A percentile compares a stretch with the other conserved stretches of the same genome.
Evolutionary conservation across 1,140 invertebrate species (phyloP).

Genomic region (Rhizoglyphus robini): DNA sequence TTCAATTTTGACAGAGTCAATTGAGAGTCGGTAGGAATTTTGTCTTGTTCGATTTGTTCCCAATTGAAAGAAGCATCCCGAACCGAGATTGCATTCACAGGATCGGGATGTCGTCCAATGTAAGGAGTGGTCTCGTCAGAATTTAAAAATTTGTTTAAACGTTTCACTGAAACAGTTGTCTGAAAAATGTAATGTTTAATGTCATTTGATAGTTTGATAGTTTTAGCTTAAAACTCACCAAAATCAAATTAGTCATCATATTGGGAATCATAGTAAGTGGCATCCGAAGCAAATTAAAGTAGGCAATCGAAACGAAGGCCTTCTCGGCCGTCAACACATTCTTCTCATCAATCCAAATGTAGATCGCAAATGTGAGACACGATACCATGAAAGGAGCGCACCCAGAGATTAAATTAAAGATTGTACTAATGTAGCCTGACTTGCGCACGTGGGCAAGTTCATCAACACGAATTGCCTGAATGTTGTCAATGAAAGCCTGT

Average conservation of each 20-base stretch:
- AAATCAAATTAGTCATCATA: too few relatives aligned
- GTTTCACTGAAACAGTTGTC: conserved; percentile 33
- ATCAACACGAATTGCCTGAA: too few relatives aligned
- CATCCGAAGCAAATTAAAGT: conserved; percentile 61
- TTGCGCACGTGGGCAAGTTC: too few relatives aligned
- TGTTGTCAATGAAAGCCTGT: too few relatives aligned
- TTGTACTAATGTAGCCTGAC: too few relatives aligned
- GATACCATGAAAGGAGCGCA: conserved; percentile 26
- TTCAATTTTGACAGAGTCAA: conserved; percentile 52
- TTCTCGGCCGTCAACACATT: conserved; percentile 92
- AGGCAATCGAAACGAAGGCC: conserved; percentile 77
- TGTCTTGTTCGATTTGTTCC: conserved; percentile 23
- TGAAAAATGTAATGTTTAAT: conserved; percentile 33
- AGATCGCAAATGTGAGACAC: conserved; percentile 65
- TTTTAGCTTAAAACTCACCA: conserved; percentile 13
- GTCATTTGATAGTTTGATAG: conserved; percentile 31
- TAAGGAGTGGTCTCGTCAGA: conserved; percentile 29
- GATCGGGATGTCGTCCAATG: conserved; percentile 27
- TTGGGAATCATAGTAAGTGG: conserved; percentile 37
- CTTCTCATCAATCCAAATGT: conserved; percentile 57
- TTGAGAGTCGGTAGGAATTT: background rate
- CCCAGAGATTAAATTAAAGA: too few relatives aligned
- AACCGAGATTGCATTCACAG: too few relatives aligned
- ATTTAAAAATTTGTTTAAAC: too few relatives aligned
- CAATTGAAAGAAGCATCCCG: conserved; percentile 26